Conservation (phyloP, 37 sponge, comb jelly and placozoan species). For the Spongilla lacustris region DNA sequence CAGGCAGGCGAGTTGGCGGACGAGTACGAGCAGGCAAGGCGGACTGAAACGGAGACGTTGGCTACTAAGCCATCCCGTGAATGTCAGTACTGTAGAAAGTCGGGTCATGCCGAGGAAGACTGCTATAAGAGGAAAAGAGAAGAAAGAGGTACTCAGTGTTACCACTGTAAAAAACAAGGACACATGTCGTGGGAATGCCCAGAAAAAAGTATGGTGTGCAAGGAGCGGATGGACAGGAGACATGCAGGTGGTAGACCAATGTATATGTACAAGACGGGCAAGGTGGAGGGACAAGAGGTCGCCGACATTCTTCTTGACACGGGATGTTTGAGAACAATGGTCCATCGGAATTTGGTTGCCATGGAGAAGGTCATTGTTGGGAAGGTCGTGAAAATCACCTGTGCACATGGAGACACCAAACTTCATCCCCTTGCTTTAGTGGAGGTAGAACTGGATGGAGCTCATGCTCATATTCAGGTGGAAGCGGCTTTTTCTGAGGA, state of each 20-base stretch:
- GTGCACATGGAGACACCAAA: no score
- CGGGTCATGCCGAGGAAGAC: background rate
- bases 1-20: constrained; percentile 27
- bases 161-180: constrained; percentile 25
- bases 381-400: no score
- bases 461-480: no score
- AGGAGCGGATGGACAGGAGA: background rate
- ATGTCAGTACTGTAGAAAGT: constrained; percentile 8
- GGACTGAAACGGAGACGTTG: background rate
- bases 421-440: no score
- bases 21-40: constrained; percentile 26
- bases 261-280: background rate
- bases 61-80: background rate
- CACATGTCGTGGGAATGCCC: constrained; percentile 18
- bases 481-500: no score
- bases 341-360: no score
- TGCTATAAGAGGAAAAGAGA: background rate
- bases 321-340: no score
- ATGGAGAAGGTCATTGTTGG: no score
- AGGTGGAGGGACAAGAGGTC: constrained; percentile 3
- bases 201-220: background rate
- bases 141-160: background rate
- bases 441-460: no score
- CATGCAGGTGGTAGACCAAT: background rate
- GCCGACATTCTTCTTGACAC: constrained; percentile 3